Evolutionary conservation across 2,888 invertebrate genomes (phyloP).

Genomic region (Endotricha flammealis): DNA sequence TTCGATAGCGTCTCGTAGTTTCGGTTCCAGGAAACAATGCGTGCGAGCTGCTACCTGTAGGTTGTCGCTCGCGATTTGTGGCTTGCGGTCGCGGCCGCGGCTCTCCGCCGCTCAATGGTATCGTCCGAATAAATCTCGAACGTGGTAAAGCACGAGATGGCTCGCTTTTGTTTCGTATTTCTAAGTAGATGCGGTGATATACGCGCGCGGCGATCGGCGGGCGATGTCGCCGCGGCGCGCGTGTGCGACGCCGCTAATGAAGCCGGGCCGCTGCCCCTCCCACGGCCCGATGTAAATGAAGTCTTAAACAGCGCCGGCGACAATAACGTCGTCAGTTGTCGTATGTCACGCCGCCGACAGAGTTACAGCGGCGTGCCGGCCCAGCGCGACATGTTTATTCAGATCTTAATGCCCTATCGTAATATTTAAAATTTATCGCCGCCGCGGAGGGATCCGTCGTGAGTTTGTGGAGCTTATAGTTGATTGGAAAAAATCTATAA

Average conservation of each 20-base stretch:
- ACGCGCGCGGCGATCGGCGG: slow-evolving; percentile 11
- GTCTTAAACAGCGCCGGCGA: slow-evolving; percentile 31
- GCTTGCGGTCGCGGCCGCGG: slow-evolving; percentile 26
- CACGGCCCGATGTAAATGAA: slow-evolving; percentile 37
- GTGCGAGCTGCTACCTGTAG: slow-evolving; percentile 66
- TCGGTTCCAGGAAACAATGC: slow-evolving; percentile 70
- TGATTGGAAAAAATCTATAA: slow-evolving; percentile 32
- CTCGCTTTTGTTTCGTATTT: slow-evolving; percentile 49
- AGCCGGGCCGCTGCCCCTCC: slow-evolving; percentile 4
- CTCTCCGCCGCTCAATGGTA: slow-evolving; percentile 47
- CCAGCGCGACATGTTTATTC: slow-evolving; percentile 63
- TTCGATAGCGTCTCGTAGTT: slow-evolving; percentile 57
- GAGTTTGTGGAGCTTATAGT: slow-evolving; percentile 27
- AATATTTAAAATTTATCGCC: slow-evolving; percentile 63
- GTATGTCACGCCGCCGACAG: slow-evolving; percentile 38
- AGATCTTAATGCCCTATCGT: slow-evolving; percentile 59
- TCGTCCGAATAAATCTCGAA: slow-evolving; percentile 54
- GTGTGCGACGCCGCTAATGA: slow-evolving; percentile 6
- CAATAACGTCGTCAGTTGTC: slow-evolving; percentile 41
- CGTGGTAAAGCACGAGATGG: slow-evolving; percentile 55
- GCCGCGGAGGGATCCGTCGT: slow-evolving; percentile 26
- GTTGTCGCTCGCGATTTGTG: slow-evolving; percentile 3
- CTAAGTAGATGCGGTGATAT: slow-evolving; percentile 23
- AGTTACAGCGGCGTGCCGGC: slow-evolving; percentile 28
- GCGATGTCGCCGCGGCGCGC: not conserved